phyloP scores from a whole-genome alignment of 1,140 invertebrate genomes.

The Acromyrmex heyeri region DNA sequence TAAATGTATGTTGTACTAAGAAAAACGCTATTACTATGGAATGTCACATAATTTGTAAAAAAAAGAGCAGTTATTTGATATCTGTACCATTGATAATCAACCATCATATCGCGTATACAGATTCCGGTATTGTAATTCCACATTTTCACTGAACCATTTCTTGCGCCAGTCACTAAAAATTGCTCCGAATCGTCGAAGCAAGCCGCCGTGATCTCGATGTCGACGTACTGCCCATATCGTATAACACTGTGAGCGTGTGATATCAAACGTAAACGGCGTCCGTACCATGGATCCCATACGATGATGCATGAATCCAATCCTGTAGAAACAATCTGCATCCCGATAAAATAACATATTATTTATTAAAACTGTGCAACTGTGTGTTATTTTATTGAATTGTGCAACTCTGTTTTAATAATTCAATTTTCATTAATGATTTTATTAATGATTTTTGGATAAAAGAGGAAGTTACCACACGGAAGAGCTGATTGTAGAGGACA shows the following conservation, averaged over 20 bases:
- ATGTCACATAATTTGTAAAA: neutral
- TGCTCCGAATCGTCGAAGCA: slow-evolving; percentile 91
- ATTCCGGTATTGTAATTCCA: slow-evolving; percentile 94
- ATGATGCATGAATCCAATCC: slow-evolving; percentile 91
- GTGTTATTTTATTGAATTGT: too few relatives aligned
- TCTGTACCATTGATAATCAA: slow-evolving; percentile 86
- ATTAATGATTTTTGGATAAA: slow-evolving; percentile 14
- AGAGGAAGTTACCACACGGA: slow-evolving; percentile 87
- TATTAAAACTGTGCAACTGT: neutral
- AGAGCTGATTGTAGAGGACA: slow-evolving; percentile 90
- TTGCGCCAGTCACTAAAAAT: slow-evolving; percentile 90
- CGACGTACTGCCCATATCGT: slow-evolving; percentile 87
- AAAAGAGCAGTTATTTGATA: neutral
- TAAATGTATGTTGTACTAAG: too few relatives aligned
- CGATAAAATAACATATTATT: neutral
- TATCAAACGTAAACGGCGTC: slow-evolving; percentile 88
- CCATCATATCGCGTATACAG: slow-evolving; percentile 89
- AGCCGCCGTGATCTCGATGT: slow-evolving; percentile 92
- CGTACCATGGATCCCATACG: slow-evolving; percentile 90
- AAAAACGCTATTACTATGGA: neutral
- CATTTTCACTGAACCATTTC: slow-evolving; percentile 90
- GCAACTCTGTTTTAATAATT: too few relatives aligned
- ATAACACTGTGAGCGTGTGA: slow-evolving; percentile 89
- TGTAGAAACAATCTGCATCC: slow-evolving; percentile 87
- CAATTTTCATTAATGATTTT: too few relatives aligned